phyloP scores from a whole-genome alignment of 2,888 invertebrate species.

The Trichopoda pennipes region DNA sequence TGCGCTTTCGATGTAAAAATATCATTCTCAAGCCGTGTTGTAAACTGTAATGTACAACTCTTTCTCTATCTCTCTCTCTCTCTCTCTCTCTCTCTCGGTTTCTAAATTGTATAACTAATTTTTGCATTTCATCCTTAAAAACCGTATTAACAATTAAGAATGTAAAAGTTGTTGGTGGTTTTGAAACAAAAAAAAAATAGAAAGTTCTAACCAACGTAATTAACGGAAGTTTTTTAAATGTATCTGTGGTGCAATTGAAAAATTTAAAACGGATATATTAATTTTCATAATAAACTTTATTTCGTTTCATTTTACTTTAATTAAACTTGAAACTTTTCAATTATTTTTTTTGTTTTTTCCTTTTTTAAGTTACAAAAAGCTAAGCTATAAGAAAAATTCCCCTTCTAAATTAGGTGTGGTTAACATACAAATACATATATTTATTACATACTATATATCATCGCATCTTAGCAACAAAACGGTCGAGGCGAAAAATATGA shows the following conservation, averaged over 20 bases:
- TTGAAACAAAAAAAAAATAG: too few species aligned
- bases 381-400: slow-evolving; percentile 46
- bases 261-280: slow-evolving; percentile 32
- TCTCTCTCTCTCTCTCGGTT: too few species aligned
- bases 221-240: too few species aligned
- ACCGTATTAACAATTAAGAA: too few species aligned
- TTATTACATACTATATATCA: slow-evolving; percentile 4
- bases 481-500: neutral
- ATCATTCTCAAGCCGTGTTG: too few species aligned
- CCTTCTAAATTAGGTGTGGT: slow-evolving; percentile 68
- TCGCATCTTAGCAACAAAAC: slow-evolving; percentile 14
- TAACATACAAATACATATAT: neutral
- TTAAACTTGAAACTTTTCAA: neutral
- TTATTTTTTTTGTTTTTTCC: neutral
- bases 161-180: too few species aligned
- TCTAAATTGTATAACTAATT: too few species aligned
- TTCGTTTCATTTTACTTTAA: neutral
- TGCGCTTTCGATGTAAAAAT: too few species aligned
- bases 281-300: neutral
- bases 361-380: neutral
- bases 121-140: too few species aligned
- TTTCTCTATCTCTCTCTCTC: too few species aligned
- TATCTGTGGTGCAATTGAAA: neutral
- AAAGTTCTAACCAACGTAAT: too few species aligned
- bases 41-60: too few species aligned